Conservation (phyloP, 2,797 vertebrate species). For the Eulemur mongoz region DNA sequence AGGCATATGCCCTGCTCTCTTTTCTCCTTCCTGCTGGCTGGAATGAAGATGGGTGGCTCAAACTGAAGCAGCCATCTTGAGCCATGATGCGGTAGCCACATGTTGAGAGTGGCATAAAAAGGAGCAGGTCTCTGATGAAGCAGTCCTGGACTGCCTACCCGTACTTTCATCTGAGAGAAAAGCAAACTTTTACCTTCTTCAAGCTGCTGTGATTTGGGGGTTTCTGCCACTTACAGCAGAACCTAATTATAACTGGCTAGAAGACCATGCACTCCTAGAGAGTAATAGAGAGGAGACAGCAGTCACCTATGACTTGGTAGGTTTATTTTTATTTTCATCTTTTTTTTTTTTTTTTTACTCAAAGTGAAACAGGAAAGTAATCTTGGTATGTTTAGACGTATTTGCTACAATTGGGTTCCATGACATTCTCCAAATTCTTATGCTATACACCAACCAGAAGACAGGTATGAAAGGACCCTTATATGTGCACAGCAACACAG, state of each 20-base stretch:
- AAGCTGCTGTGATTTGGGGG: background rate
- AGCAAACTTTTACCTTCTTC: background rate
- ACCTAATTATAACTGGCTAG: background rate
- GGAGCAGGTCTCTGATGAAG: background rate
- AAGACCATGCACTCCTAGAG: background rate
- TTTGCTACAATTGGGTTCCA: background rate
- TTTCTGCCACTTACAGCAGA: background rate
- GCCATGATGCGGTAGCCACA: background rate
- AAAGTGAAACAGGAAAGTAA: background rate
- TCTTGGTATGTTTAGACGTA: background rate
- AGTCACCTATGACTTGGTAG: background rate
- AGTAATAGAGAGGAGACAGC: background rate
- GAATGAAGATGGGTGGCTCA: background rate
- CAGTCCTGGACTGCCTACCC: background rate
- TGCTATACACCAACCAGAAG: background rate
- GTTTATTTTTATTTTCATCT: background rate
- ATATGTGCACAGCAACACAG: background rate
- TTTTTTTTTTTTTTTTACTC: too few relatives aligned
- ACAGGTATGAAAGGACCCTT: background rate
- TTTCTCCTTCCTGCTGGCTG: background rate
- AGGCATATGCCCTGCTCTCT: background rate
- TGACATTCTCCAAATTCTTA: background rate
- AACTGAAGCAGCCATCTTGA: background rate
- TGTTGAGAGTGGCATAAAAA: background rate
- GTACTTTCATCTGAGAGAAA: background rate